Evolutionary conservation across 2,888 invertebrate genomes (phyloP).

Genomic region (Heliconius cydno): DNA sequence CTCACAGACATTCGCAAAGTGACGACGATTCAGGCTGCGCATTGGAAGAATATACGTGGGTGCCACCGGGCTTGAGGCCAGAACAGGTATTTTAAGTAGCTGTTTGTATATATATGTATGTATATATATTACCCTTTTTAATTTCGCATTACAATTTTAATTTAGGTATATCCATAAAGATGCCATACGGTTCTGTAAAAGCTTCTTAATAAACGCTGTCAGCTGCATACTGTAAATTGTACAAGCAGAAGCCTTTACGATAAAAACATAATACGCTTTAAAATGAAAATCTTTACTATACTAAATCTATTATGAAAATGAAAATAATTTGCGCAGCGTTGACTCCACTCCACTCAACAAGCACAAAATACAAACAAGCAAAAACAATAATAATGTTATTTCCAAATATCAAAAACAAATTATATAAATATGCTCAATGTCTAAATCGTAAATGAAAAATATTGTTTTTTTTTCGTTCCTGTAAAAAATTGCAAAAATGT

Average conservation of each 20-base stretch:
- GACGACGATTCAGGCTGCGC: conserved; percentile 99
- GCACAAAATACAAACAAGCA: no score
- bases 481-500: no score
- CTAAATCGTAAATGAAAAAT: no score
- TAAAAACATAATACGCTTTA: background rate
- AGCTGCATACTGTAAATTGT: background rate
- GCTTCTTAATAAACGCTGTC: background rate
- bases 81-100: conserved; percentile 89
- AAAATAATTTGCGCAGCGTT: background rate
- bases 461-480: no score
- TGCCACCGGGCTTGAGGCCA: conserved; percentile 96
- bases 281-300: background rate
- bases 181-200: background rate
- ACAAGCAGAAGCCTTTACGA: background rate
- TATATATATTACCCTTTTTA: background rate
- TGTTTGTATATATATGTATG: background rate
- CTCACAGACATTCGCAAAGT: conserved; percentile 94
- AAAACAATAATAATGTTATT: no score
- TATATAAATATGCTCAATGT: no score
- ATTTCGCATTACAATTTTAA: background rate
- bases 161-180: background rate
- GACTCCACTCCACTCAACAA: no score
- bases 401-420: no score
- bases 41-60: conserved; percentile 99
- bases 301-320: background rate